These are phyloP conservation scores for Cremastobaeus sp. DNA, from an alignment of 2,888 invertebrate genomes.

Conservation along the genomic window DNA sequence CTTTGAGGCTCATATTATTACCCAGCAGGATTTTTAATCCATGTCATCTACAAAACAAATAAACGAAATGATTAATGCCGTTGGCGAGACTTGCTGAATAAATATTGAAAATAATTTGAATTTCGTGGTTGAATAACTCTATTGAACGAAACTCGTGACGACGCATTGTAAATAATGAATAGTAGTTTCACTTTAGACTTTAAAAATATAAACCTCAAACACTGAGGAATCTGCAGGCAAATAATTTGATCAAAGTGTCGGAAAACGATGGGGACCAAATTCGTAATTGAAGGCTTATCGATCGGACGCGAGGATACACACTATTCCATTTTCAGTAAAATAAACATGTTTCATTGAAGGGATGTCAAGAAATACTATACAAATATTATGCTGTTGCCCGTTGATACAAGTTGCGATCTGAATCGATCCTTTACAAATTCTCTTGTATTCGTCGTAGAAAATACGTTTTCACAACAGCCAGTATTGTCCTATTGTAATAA, in stretches of 20 bases:
- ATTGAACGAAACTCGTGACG: slow-evolving; percentile 24
- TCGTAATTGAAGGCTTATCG: too few relatives aligned
- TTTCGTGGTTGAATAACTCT: slow-evolving; percentile 45
- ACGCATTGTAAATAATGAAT: slow-evolving; percentile 33
- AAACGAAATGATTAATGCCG: slow-evolving; percentile 28
- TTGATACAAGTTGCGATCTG: slow-evolving; percentile 36
- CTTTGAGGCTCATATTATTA: too few relatives aligned
- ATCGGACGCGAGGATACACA: not conserved
- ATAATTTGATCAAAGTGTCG: too few relatives aligned
- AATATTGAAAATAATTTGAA: slow-evolving; percentile 47
- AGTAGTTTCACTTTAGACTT: slow-evolving; percentile 8
- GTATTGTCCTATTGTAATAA: slow-evolving; percentile 44
- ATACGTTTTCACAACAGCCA: slow-evolving; percentile 48
- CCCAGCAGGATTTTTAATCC: slow-evolving; percentile 9
- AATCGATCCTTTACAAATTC: slow-evolving; percentile 40
- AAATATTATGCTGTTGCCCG: slow-evolving; percentile 34
- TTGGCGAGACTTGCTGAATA: slow-evolving; percentile 34
- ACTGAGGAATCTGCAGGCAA: slow-evolving; percentile 11
- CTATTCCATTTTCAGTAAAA: slow-evolving; percentile 2
- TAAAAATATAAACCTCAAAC: slow-evolving; percentile 27
- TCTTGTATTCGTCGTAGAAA: slow-evolving; percentile 39
- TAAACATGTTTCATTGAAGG: slow-evolving; percentile 1
- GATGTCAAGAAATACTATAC: not conserved
- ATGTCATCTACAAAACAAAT: slow-evolving; percentile 4
- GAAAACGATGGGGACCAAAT: too few relatives aligned